Percentiles rank a stretch among this genome's conserved stretches.
These are phyloP conservation scores for Halotydeus destructor DNA, from an alignment of 1,140 invertebrate species.

Conservation along the genomic window DNA sequence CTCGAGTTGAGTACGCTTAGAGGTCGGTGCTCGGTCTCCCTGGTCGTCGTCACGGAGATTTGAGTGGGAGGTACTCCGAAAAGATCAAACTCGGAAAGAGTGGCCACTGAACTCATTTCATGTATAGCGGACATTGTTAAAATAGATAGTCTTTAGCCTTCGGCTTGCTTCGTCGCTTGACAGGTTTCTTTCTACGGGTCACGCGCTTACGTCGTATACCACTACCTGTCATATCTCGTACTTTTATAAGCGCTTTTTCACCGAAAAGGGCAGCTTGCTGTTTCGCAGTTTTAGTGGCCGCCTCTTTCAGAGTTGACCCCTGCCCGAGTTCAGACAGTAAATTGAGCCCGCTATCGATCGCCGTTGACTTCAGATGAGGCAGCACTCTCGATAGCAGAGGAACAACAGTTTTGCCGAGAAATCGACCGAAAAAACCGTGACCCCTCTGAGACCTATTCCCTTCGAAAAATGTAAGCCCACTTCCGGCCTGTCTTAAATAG, in stretches of 20 bases:
- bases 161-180: background rate
- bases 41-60: constrained; percentile 22
- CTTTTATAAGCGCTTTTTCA: background rate
- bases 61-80: constrained; percentile 26
- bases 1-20: constrained; percentile 22
- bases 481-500: constrained; percentile 1
- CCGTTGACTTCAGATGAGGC: background rate
- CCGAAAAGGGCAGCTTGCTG: no score
- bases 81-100: constrained; percentile 24
- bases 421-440: background rate
- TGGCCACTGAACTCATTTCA: background rate
- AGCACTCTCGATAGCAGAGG: background rate
- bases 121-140: constrained; percentile 10
- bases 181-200: background rate
- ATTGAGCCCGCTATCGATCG: background rate
- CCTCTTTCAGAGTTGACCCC: background rate
- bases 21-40: constrained; percentile 24
- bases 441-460: constrained; percentile 3
- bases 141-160: background rate
- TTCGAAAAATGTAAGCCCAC: constrained; percentile 2
- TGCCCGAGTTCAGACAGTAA: background rate
- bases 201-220: background rate
- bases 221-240: no score
- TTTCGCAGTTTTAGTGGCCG: background rate
- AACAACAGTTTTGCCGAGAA: background rate